Percentiles rank a stretch among this genome's conserved stretches.
phyloP scores from a whole-genome alignment of 2,888 invertebrate genomes.

The Auanema freiburgensis region DNA sequence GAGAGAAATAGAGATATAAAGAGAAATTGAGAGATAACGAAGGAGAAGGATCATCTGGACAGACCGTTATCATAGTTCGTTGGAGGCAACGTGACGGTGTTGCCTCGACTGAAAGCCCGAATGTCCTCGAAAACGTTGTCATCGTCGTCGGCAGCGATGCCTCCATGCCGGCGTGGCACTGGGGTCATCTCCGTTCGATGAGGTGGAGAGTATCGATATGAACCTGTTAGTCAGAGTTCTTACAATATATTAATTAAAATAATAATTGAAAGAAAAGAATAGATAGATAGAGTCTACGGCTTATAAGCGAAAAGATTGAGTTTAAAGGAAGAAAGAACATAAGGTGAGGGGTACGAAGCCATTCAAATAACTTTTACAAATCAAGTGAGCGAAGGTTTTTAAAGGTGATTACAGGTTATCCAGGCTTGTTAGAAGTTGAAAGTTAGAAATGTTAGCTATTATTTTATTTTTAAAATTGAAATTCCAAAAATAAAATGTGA shows the following conservation, averaged over 20 bases:
- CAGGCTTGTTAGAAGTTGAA: too few relatives aligned
- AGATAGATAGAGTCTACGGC: slow-evolving; percentile 2
- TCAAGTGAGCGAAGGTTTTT: slow-evolving; percentile 4
- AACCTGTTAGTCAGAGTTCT: slow-evolving; percentile 21
- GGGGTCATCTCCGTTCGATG: slow-evolving; percentile 41
- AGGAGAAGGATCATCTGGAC: slow-evolving; percentile 2
- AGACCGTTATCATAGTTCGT: too few relatives aligned
- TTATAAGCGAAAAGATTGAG: slow-evolving; percentile 5
- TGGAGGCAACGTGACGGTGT: slow-evolving; percentile 39
- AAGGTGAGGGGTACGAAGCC: background rate
- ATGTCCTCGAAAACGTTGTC: slow-evolving; percentile 44
- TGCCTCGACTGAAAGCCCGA: slow-evolving; percentile 37
- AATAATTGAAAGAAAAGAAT: background rate
- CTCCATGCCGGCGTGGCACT: slow-evolving; percentile 26
- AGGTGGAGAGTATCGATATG: slow-evolving; percentile 43
- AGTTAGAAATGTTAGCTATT: slow-evolving; percentile 3
- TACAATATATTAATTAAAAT: background rate
- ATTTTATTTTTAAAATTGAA: slow-evolving; percentile 1
- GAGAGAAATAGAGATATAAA: too few relatives aligned
- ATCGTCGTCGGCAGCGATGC: slow-evolving; percentile 26
- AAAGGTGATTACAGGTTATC: background rate
- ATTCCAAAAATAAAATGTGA: slow-evolving; percentile 2
- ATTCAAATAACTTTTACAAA: background rate
- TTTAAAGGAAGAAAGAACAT: slow-evolving; percentile 9
- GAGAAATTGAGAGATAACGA: background rate